Percentiles rank a stretch among this genome's conserved stretches.
Evolutionary conservation across 2,888 invertebrate species (phyloP).

Genomic region (Actias luna): DNA sequence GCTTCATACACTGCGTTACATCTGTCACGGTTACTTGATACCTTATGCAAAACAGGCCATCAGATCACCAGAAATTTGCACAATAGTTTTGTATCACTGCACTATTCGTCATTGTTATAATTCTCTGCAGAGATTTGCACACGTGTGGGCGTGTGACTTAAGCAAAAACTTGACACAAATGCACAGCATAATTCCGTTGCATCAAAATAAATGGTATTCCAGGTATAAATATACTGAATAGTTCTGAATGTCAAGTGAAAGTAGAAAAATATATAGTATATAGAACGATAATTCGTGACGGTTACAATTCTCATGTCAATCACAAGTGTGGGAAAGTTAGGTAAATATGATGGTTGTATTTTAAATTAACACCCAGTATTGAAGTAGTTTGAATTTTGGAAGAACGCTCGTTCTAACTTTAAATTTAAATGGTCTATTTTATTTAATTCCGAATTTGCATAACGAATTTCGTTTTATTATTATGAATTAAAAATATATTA

Average conservation of each 20-base stretch:
- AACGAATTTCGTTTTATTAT: neutral
- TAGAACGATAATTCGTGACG: constrained; percentile 21
- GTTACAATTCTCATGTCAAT: constrained; percentile 50
- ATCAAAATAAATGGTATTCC: constrained; percentile 4
- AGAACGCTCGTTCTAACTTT: constrained; percentile 30
- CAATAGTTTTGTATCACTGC: constrained; percentile 40
- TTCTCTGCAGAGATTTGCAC: constrained; percentile 49
- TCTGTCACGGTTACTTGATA: constrained; percentile 73
- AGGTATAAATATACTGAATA: constrained; percentile 35
- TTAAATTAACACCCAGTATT: constrained; percentile 32
- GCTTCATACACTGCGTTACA: constrained; percentile 50
- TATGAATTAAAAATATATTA: neutral
- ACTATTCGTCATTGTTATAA: constrained; percentile 21
- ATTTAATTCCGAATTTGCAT: neutral
- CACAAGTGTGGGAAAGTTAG: constrained; percentile 44
- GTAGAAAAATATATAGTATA: constrained; percentile 23
- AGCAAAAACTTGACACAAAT: constrained; percentile 37
- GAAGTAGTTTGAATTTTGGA: constrained; percentile 16
- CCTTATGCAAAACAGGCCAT: constrained; percentile 63
- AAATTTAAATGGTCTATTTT: neutral
- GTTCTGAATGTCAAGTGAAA: constrained; percentile 38
- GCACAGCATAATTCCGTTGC: constrained; percentile 17
- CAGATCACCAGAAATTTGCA: constrained; percentile 56
- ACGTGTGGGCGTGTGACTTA: constrained; percentile 70
- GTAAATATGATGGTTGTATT: constrained; percentile 28